Conservation (phyloP, 1,140 invertebrate genomes). For the Euborellia annulipes region DNA sequence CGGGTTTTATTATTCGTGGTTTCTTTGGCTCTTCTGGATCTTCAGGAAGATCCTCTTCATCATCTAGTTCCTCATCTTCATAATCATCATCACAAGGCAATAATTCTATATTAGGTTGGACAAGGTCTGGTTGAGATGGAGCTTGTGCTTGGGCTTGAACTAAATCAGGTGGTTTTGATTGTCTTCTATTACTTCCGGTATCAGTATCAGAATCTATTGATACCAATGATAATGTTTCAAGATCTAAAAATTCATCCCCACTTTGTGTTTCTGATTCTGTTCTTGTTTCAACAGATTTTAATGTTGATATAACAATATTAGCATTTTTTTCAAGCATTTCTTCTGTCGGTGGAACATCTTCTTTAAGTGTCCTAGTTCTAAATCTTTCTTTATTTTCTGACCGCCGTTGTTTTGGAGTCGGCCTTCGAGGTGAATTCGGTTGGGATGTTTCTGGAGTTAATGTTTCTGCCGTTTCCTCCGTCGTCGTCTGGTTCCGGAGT, state of each 20-base stretch:
- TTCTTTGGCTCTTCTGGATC: constrained; percentile 20
- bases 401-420: constrained; percentile 12
- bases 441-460: background rate
- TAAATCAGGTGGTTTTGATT: too few relatives aligned
- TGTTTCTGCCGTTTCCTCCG: constrained; percentile 9
- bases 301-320: constrained; percentile 33
- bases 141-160: too few relatives aligned
- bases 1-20: constrained; percentile 42
- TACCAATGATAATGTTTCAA: constrained; percentile 48
- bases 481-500: constrained; percentile 1
- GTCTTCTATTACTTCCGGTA: too few relatives aligned
- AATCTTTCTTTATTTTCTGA: constrained; percentile 38
- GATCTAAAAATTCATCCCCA: constrained; percentile 39
- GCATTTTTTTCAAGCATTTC: constrained; percentile 37
- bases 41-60: background rate
- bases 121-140: too few relatives aligned
- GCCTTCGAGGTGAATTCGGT: background rate
- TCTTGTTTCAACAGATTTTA: constrained; percentile 27
- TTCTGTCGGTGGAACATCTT: constrained; percentile 25
- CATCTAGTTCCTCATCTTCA: background rate
- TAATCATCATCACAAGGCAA: background rate
- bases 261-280: constrained; percentile 19
- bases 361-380: constrained; percentile 41
- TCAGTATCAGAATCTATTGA: constrained; percentile 41
- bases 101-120: too few relatives aligned